Evolutionary conservation across 2,113 vertebrate species (phyloP).

Genomic region (Orycteropus afer): DNA sequence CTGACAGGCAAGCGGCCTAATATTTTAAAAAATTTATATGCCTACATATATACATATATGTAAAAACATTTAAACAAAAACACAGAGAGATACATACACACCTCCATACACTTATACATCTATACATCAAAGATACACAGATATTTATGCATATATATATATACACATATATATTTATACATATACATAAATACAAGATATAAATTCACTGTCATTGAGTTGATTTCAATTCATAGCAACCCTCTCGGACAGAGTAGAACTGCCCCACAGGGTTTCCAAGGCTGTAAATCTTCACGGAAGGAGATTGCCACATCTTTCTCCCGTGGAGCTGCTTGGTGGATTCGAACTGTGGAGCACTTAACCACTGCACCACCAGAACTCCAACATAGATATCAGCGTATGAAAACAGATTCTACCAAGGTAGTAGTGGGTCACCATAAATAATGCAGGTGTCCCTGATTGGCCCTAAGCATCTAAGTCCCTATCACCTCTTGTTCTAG

Average conservation of each 20-base stretch:
- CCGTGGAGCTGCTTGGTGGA: too few relatives aligned
- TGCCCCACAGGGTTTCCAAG: background rate
- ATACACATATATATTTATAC: background rate
- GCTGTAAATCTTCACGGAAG: background rate
- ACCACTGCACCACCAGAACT: too few relatives aligned
- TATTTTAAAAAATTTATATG: background rate
- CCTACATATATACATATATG: background rate
- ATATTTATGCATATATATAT: background rate
- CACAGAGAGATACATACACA: background rate
- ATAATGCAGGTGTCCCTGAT: background rate
- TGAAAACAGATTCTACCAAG: background rate
- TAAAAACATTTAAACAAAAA: background rate
- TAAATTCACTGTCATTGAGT: too few relatives aligned
- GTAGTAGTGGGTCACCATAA: fast-evolving
- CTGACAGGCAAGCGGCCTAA: too few relatives aligned
- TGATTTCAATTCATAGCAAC: too few relatives aligned
- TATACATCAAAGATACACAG: background rate
- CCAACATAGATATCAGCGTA: background rate
- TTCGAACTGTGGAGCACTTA: too few relatives aligned
- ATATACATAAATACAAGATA: background rate
- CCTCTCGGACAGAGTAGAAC: too few relatives aligned
- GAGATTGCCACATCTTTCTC: too few relatives aligned
- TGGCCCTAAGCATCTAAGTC: background rate
- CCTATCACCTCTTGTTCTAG: background rate
- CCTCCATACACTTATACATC: background rate